Base-by-base conservation (phyloP, 2,113 vertebrate genomes). In the Fregetta grallaria region DNA sequence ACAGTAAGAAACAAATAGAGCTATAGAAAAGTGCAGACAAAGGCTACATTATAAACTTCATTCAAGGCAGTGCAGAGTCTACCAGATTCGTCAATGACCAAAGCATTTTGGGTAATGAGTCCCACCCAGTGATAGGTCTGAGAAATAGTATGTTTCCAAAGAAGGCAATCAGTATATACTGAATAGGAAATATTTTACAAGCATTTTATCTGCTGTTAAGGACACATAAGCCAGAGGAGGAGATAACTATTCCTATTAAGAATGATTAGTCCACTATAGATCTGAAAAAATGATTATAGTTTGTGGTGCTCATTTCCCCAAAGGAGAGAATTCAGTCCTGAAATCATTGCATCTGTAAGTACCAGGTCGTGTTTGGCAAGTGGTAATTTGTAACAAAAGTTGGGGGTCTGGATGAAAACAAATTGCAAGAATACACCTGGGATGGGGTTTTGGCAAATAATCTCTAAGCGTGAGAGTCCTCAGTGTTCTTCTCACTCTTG, bases 171-270 rank as follows among this genome's bases (percentile, higher is more conserved):
- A 58, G 86, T 94, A 80, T 55, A 56, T 86, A 92, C 84, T 91
- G 93, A 96, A 94, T 47, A 86, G 88, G 55, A 77, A 91, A 82
- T 62, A 81, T 97, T 96, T 96, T 76, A 93, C 71, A 47, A 91
- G 90, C 65, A 9, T 92, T 98, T 98, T 96, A 95, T 86, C 92
- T 92, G 94, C 93, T 97, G 68, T 97, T 98, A 90, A 97, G 95
- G 95, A 68, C 88, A 76, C 30, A 30, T 7, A 86, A 88, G 94
- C 91, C 91, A 94, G 92, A 67, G 86, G 90, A 97, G 90, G 87
- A 95, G 96, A 96, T 90, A 97, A 94, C 87, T 70, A 95, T 74
- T 92, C 82, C 85, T 91, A 95, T 98, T 97, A 97, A 97, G 97
- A 97, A 97, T 93, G 90, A 98, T 98, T 96, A 98, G 94, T 83